These are phyloP conservation scores for Sebastolobus altivelis DNA, from an alignment of 2,797 vertebrate species.

Conservation along the genomic window DNA sequence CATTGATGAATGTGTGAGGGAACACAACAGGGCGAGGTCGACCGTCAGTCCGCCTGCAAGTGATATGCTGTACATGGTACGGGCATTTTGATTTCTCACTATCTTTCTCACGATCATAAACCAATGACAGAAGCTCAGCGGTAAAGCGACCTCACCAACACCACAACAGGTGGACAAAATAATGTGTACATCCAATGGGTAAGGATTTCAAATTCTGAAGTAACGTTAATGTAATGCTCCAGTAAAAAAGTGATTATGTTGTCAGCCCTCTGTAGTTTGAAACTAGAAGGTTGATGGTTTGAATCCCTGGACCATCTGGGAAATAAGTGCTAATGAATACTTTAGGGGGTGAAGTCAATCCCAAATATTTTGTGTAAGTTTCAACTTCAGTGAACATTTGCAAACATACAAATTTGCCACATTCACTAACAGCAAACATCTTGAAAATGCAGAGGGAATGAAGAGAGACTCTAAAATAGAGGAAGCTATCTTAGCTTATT, in stretches of 20 bases:
- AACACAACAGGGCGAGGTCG: slow-evolving; percentile 67
- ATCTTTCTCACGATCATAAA: background rate
- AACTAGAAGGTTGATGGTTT: no score
- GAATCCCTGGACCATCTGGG: no score
- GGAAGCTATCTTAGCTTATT: background rate
- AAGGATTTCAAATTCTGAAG: background rate
- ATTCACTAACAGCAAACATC: no score
- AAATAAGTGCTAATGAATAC: no score
- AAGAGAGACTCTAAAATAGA: background rate
- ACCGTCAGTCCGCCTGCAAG: slow-evolving; percentile 59
- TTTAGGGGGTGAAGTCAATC: no score
- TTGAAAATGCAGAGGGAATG: background rate
- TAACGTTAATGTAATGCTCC: background rate
- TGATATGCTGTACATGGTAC: slow-evolving; percentile 81
- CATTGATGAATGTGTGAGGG: slow-evolving; percentile 55
- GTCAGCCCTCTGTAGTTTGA: no score
- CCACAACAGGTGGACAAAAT: background rate
- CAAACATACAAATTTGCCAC: no score
- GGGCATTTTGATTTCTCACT: background rate
- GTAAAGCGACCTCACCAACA: background rate
- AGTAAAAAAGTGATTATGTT: no score
- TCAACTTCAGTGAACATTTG: no score
- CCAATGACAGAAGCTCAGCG: background rate
- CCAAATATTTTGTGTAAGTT: no score
- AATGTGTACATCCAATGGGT: background rate